Base-by-base conservation (phyloP, 2,113 vertebrate genomes). In the Phocoena sinus region DNA sequence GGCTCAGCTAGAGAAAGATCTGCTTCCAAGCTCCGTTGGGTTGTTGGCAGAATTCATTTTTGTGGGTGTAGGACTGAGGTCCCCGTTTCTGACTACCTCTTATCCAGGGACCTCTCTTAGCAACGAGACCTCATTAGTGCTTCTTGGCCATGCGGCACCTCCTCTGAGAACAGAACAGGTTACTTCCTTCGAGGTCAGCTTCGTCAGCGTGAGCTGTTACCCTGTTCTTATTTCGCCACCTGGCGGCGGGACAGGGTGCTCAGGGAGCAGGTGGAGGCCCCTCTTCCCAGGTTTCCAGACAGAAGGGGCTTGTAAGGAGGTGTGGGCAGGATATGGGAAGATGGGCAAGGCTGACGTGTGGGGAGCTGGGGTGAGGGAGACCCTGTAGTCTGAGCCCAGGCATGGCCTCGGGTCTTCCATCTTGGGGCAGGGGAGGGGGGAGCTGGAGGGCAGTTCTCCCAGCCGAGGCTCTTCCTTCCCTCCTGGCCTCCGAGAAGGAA, bases 361-460 rank as follows among this genome's bases (percentile, higher is more conserved):
- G 31, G 18, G 6, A 5, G 11, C 50, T 62, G 36, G 44, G 56
- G 56, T n/a, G 0, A 20, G 89, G 28, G n/a, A 50, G 26, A 7
- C 74, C 44, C 67, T 44, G 38, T 15, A 2, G n/a, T 58, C 53
- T 12, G 13, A 20, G 47, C 13, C 31, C 38, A 1, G 6, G 89
- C 1, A 36, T 74, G 60, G 21, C 20, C 25, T 53, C 0, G 0
- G 31, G 38, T 63, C 7, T 67, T 21, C 44, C 10, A 1, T 5
- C 33, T 33, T 36, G 25, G 53, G 36, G 25, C 2, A 1, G 0
- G 20, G 68, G 6, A 31, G 65, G 20, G 15, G 14, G 3, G 0
- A 17, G 70, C 79, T 21, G 3, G 28, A 25, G 50, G 28, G 25
- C 15, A 17, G 53, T 53, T 20, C 44, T 74, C 38, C 6, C 8